Evolutionary conservation across 2,888 invertebrate genomes (phyloP), one percentile per base, ranked within the genome.

Genomic region (Lithophane ornitopus): DNA sequence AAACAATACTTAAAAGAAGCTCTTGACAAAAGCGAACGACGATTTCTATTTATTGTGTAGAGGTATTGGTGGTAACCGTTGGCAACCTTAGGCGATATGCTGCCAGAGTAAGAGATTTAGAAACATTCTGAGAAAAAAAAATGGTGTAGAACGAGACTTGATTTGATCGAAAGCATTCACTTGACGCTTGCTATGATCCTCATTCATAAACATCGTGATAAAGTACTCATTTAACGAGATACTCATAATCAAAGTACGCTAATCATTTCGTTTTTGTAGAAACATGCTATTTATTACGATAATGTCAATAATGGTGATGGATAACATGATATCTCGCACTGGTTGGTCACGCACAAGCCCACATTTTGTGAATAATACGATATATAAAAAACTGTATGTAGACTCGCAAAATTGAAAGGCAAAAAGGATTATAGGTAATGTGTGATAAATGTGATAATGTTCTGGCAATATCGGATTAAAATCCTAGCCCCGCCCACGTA

Each of bases 311-410:
- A 68, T 68, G 26, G 66, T 73, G 70, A 82, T 82, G 70, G 83
- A 85, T 82, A 22, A 58, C 16, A 39, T 59, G 54, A 73, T 85
- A 85, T 85, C 83, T 68, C 26, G 44, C 72, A 85, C 83, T 56
- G 22, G 72, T 70, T 77, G 78, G 78, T 68, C 85, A 82, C 85
- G 82, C 78, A 62, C 46, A 52, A 49, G 49, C 65, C 76, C 70
- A 69, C 34, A 76, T 61, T 75, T 56, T 19, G 1, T 49, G 61
- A 69, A 69, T 28, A 56, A 49, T 54, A 63, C 39, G 19, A n/a
- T 70, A 77, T 63, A 49, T 52, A 58, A 61, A 54, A 14, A 39
- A 65, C 11, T 74, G 1, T 49, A 63, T 14, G 62, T 74, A 39
- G n/a, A 44, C 41, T 58, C 58, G 26, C 76, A 26, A 11, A 52